These are phyloP conservation scores for Australoheros facetus DNA, from an alignment of 2,797 vertebrate species.

Conservation along the genomic window DNA sequence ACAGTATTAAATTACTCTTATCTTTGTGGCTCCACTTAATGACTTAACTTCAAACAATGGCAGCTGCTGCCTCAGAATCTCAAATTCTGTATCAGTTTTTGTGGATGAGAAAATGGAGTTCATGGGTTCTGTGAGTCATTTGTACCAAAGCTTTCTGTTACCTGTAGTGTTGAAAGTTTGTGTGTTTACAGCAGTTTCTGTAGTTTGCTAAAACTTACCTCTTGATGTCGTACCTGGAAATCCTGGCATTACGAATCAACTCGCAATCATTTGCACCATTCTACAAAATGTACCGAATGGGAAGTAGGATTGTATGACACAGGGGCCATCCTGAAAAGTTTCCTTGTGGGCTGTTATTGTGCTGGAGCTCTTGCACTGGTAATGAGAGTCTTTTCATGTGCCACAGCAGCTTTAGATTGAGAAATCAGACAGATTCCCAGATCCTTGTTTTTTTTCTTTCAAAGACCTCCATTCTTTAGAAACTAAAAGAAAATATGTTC, in stretches of 20 bases:
- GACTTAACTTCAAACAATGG: background rate
- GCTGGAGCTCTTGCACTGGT: background rate
- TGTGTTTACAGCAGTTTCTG: background rate
- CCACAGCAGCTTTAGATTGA: background rate
- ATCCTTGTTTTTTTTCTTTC: background rate
- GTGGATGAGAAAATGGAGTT: background rate
- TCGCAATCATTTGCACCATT: background rate
- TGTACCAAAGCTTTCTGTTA: background rate
- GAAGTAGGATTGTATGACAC: background rate
- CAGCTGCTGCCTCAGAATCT: background rate
- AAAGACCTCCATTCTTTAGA: background rate
- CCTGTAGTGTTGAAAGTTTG: background rate
- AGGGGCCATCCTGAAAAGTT: background rate
- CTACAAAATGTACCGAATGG: too few species aligned
- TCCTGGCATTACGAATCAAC: background rate
- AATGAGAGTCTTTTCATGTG: background rate
- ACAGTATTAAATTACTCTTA: slow-evolving; percentile 45
- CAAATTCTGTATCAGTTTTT: background rate
- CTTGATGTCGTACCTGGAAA: background rate
- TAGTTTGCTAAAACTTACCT: background rate
- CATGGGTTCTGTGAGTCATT: background rate
- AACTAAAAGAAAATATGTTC: background rate
- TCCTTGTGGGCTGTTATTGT: background rate
- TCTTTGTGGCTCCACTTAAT: background rate
- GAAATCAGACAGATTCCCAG: background rate